These are phyloP conservation scores for Acrobasis repandana DNA, from an alignment of 2,888 invertebrate genomes.

Conservation along the genomic window DNA sequence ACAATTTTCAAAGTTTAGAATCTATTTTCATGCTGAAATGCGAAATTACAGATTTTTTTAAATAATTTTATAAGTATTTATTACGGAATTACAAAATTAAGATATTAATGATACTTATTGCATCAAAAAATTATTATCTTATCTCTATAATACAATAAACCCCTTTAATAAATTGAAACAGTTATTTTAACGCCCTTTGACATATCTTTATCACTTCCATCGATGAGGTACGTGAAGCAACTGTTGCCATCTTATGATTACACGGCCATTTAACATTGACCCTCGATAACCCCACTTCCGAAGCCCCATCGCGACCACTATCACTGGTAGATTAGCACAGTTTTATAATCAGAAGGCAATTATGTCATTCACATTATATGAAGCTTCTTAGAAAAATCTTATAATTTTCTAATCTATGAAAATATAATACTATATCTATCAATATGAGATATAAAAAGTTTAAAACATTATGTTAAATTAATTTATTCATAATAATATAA, in stretches of 20 bases:
- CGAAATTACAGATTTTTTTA: no score
- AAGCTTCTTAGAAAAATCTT: background rate
- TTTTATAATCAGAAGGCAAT: conserved; percentile 3
- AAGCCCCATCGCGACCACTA: conserved; percentile 28
- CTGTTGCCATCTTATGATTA: conserved; percentile 22
- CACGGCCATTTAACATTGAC: conserved; percentile 40
- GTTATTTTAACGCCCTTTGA: conserved; percentile 1
- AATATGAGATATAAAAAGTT: no score
- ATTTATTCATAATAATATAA: no score
- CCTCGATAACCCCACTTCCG: conserved; percentile 50
- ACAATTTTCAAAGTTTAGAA: no score
- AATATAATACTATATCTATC: background rate
- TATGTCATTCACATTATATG: background rate
- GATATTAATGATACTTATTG: no score
- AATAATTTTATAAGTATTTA: no score
- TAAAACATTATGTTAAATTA: no score
- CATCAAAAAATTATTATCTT: no score
- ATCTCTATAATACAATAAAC: background rate
- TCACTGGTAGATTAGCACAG: conserved; percentile 25
- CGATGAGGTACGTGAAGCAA: conserved; percentile 13
- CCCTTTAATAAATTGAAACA: background rate
- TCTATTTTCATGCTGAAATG: no score
- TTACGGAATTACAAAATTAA: no score
- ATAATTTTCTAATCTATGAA: background rate
- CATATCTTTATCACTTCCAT: background rate